Conservation (phyloP, 2,888 invertebrate species). For the Dryobota labecula region DNA sequence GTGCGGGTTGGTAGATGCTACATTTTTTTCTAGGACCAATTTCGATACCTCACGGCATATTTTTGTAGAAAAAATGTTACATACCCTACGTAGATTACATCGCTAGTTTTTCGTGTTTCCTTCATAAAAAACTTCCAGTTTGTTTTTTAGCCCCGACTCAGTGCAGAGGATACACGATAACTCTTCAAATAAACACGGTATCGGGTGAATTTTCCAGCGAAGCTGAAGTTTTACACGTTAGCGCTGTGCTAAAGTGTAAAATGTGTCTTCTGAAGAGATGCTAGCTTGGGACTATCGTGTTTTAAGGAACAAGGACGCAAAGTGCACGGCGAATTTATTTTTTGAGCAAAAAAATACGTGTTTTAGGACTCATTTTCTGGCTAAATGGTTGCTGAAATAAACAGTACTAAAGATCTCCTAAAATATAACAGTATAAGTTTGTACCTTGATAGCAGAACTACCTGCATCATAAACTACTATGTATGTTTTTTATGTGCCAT, state of each 20-base stretch:
- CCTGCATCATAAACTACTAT: slow-evolving; percentile 8
- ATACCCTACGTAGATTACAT: slow-evolving; percentile 34
- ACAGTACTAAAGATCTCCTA: not conserved
- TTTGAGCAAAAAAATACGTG: not conserved
- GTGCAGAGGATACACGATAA: slow-evolving; percentile 34
- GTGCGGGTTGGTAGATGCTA: not conserved
- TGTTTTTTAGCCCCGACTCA: slow-evolving; percentile 36
- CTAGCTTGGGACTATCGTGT: slow-evolving; percentile 30
- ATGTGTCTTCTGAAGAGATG: slow-evolving; percentile 55
- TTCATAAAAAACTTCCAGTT: slow-evolving; percentile 35
- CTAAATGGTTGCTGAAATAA: not conserved
- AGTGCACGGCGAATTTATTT: slow-evolving; percentile 1
- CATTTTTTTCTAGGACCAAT: not conserved
- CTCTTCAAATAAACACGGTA: slow-evolving; percentile 58
- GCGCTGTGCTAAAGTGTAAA: slow-evolving; percentile 48
- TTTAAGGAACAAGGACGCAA: slow-evolving; percentile 11
- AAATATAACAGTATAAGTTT: not conserved
- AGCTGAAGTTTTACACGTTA: slow-evolving; percentile 52
- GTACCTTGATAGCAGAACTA: not conserved
- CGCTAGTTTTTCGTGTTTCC: slow-evolving; percentile 29
- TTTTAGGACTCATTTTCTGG: not conserved
- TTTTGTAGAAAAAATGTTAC: slow-evolving; percentile 37
- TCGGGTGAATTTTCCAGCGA: slow-evolving; percentile 38
- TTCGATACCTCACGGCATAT: slow-evolving; percentile 24
- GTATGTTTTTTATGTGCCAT: not conserved